A percentile compares a stretch with the other conserved stretches of the same genome.
These are phyloP conservation scores for Thymelicus acteon DNA, from an alignment of 2,888 invertebrate species.

Conservation along the genomic window DNA sequence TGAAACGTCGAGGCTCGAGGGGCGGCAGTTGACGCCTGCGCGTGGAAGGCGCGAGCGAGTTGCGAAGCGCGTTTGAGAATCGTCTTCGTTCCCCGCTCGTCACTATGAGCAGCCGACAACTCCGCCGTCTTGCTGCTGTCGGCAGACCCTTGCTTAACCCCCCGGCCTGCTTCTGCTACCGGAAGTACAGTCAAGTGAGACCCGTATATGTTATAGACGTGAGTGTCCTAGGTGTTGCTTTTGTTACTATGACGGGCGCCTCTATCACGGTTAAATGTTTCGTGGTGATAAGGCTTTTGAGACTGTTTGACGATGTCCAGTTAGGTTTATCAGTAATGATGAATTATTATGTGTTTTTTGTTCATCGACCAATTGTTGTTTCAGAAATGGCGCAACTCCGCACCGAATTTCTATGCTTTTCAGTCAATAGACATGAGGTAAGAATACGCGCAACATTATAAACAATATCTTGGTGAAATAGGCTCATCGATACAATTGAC, in stretches of 20 bases:
- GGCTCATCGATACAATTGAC: slow-evolving; percentile 16
- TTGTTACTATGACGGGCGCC: not conserved
- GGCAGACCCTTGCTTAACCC: slow-evolving; percentile 54
- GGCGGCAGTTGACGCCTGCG: slow-evolving; percentile 75
- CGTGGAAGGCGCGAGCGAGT: slow-evolving; percentile 53
- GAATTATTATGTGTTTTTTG: not conserved
- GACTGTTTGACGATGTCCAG: not conserved
- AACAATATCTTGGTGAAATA: slow-evolving; percentile 7
- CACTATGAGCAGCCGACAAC: slow-evolving; percentile 72
- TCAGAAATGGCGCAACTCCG: slow-evolving; percentile 81
- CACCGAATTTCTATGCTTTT: slow-evolving; percentile 75
- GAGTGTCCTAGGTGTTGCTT: slow-evolving; percentile 63
- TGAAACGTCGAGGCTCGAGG: slow-evolving; percentile 49
- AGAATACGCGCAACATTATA: slow-evolving; percentile 40
- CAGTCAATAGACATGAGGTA: slow-evolving; percentile 79
- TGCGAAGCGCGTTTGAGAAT: slow-evolving; percentile 59
- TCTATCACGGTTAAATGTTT: not conserved
- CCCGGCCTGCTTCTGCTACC: slow-evolving; percentile 58
- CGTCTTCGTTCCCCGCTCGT: slow-evolving; percentile 46
- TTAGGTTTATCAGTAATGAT: not conserved
- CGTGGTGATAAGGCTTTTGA: not conserved
- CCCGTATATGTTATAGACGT: slow-evolving; percentile 76
- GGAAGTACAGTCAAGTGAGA: slow-evolving; percentile 77
- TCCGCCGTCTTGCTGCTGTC: slow-evolving; percentile 63
- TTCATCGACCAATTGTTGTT: slow-evolving; percentile 49